These are phyloP conservation scores for Archips xylosteana DNA, from an alignment of 2,888 invertebrate species.

Conservation along the genomic window DNA sequence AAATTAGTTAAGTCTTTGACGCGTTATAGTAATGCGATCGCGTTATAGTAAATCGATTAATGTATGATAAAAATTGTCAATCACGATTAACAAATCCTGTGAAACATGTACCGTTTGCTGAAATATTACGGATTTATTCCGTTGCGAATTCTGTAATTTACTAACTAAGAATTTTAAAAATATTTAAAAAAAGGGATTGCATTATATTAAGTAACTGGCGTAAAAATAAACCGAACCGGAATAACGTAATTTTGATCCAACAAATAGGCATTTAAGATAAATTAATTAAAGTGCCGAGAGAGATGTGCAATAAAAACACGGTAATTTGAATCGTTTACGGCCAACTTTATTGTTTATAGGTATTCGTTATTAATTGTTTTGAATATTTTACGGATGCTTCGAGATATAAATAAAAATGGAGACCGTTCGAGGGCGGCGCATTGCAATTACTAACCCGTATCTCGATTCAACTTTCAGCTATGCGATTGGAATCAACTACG, in stretches of 20 bases:
- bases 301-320: slow-evolving; percentile 53
- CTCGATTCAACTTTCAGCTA: slow-evolving; percentile 25
- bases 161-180: too few relatives aligned
- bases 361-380: slow-evolving; percentile 54
- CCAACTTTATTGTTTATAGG: slow-evolving; percentile 47
- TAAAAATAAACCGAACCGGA: slow-evolving; percentile 21
- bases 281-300: slow-evolving; percentile 33
- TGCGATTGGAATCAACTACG: slow-evolving; percentile 17
- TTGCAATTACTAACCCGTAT: slow-evolving; percentile 25
- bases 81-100: too few relatives aligned
- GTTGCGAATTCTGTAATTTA: too few relatives aligned
- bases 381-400: slow-evolving; percentile 50
- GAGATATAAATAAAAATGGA: slow-evolving; percentile 30
- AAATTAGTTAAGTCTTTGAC: too few relatives aligned
- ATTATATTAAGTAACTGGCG: too few relatives aligned
- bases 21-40: too few relatives aligned
- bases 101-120: too few relatives aligned
- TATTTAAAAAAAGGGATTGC: too few relatives aligned
- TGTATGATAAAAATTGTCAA: too few relatives aligned
- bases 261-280: slow-evolving; percentile 36
- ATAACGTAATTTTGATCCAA: slow-evolving; percentile 24
- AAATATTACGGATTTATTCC: too few relatives aligned
- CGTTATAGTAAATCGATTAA: too few relatives aligned
- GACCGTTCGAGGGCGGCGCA: slow-evolving; percentile 22
- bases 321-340: slow-evolving; percentile 57